Base-by-base conservation (phyloP, 23 tunicate genomes). In the Corella eumyota region DNA sequence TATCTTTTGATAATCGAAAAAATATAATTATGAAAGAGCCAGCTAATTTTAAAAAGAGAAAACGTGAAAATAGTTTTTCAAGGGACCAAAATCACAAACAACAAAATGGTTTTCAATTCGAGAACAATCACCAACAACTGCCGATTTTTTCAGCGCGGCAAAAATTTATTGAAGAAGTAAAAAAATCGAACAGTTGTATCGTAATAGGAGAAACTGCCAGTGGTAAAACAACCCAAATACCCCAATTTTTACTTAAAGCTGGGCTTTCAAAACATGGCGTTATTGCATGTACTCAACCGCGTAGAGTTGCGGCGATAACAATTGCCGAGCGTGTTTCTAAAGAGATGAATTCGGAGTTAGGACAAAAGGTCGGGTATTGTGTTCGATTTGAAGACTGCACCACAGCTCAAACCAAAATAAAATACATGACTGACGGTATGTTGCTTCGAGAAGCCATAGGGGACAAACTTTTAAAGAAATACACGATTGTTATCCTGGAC, bases 381-480 rank as follows among this genome's bases (percentile, higher is more conserved):
- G 88, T 88, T 4, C 58, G 96, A 19, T 88, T 78, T 79, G 96
- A 88, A 51, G 96, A 88, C 49, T 68, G 67, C 31, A 79, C 96
- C 45, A 70, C 66, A 7, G 17, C 73, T 4, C 40, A 51, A 28
- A 88, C 96, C 21, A 78, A 67, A 60, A 88, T 88, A 1, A 88
- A 88, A 34, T 88, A 74, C 68, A 88, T 88, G 96, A 88, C 96
- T 3, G 96, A 88, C 68, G 96, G 96, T 3, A 88, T 88, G 96
- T 67, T 88, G 22, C 57, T 88, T 25, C 51, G 96, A 25, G 96
- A 88, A 35, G 68, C 96, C 0, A 72, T 88, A 0, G 96, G 96
- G n/a, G 96, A 88, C 63, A 73, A 67, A 50, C 67, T 78, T 17
- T 56, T 88, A 47, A n/a, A 62, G 34, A 73, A 69, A 56, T 88